Evolutionary conservation across 2,888 invertebrate genomes (phyloP).

Genomic region (Acanthopleura granulata): DNA sequence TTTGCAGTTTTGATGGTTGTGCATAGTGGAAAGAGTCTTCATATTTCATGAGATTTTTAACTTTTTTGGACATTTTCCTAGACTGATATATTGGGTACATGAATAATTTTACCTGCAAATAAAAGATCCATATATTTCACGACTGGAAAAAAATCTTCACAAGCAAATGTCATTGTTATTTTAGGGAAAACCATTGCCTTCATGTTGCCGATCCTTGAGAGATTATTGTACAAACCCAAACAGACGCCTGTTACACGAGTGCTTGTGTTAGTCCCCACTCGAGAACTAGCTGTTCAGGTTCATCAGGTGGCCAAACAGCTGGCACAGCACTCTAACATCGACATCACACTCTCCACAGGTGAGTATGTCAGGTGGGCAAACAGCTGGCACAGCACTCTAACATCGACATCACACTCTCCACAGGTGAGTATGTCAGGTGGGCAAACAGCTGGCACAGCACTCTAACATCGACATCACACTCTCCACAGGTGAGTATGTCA

Average conservation of each 20-base stretch:
- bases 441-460: constrained; percentile 90
- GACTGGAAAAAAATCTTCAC: not conserved
- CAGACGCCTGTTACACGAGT: constrained; percentile 81
- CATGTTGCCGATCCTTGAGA: constrained; percentile 96
- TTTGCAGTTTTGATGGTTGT: too few relatives aligned
- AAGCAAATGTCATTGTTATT: not conserved
- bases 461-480: constrained; percentile 74
- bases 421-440: constrained; percentile 86
- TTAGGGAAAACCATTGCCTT: constrained; percentile 98
- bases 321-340: constrained; percentile 82
- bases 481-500: constrained; percentile 81
- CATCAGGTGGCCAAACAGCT: constrained; percentile 94
- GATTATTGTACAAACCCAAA: constrained; percentile 87
- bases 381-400: too few relatives aligned
- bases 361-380: constrained; percentile 21
- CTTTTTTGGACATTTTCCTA: too few relatives aligned
- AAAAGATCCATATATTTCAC: not conserved
- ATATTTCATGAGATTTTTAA: too few relatives aligned
- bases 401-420: too few relatives aligned
- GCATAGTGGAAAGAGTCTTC: too few relatives aligned
- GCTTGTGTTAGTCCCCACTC: constrained; percentile 93
- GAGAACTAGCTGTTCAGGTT: constrained; percentile 98
- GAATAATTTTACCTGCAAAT: too few relatives aligned
- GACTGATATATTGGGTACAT: too few relatives aligned
- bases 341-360: constrained; percentile 67